phyloP scores from a whole-genome alignment of 2,113 vertebrate genomes.

The Martes martes region DNA sequence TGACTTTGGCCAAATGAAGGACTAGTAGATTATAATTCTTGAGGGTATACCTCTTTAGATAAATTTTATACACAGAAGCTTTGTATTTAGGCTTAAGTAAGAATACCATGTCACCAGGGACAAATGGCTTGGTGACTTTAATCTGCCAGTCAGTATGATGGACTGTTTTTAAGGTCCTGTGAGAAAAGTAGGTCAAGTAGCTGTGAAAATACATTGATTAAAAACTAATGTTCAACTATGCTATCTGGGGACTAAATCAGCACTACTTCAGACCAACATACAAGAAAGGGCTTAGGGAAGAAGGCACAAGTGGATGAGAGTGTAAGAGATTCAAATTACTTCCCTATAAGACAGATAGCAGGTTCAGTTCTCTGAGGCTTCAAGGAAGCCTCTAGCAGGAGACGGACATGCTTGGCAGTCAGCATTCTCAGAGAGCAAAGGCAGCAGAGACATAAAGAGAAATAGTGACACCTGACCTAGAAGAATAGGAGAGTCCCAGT shows the following conservation, averaged over 20 bases:
- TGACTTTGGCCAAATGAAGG: neutral
- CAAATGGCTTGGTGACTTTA: neutral
- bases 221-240: neutral
- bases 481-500: neutral
- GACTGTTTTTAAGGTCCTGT: neutral
- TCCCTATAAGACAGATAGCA: neutral
- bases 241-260: neutral
- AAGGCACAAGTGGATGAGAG: neutral
- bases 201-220: neutral
- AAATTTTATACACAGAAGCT: neutral
- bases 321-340: neutral
- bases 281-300: neutral
- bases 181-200: neutral
- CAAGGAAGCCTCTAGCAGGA: neutral
- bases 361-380: neutral
- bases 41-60: neutral
- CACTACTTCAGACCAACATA: neutral
- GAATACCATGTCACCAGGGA: neutral
- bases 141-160: neutral
- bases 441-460: neutral
- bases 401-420: neutral
- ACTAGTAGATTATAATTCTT: neutral
- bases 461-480: neutral
- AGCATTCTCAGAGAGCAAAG: neutral
- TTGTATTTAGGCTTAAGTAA: neutral